A percentile compares a stretch with the other conserved stretches of the same genome.
Conservation (phyloP, 37 sponge, comb jelly and placozoan genomes). For the Chondrilla cf. caribensis region DNA sequence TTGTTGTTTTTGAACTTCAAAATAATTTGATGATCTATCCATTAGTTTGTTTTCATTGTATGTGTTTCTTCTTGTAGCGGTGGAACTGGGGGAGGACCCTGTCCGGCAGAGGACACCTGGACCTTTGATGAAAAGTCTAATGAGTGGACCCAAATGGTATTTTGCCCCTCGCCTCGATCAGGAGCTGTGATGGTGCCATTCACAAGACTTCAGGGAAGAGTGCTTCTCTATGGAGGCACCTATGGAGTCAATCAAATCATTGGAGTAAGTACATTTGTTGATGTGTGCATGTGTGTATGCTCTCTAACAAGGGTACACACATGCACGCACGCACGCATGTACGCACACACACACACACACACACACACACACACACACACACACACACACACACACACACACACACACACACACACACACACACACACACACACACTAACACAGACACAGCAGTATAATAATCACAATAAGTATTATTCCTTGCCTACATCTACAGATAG, state of each 20-base stretch:
- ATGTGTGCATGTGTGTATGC: too few relatives aligned
- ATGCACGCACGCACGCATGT: too few relatives aligned
- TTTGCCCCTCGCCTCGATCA: slow-evolving; percentile 42
- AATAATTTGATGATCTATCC: not conserved
- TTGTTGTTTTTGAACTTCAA: too few relatives aligned
- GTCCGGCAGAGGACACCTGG: slow-evolving; percentile 61
- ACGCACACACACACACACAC: too few relatives aligned
- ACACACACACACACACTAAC: too few relatives aligned
- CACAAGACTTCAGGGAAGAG: slow-evolving; percentile 13
- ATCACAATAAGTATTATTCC: too few relatives aligned
- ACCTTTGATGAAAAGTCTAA: slow-evolving; percentile 24
- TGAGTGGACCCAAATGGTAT: slow-evolving; percentile 35
- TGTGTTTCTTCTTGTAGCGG: slow-evolving; percentile 6
- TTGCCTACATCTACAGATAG: not conserved
- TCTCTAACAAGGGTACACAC: too few relatives aligned
- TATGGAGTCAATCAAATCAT: slow-evolving; percentile 9
- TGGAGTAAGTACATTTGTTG: not conserved
- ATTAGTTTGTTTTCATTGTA: not conserved
- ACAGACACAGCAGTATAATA: not conserved
- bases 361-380: too few relatives aligned
- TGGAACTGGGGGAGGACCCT: slow-evolving; percentile 55
- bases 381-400: too few relatives aligned
- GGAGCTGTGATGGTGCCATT: slow-evolving; percentile 48
- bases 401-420: too few relatives aligned
- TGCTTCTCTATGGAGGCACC: slow-evolving; percentile 50